Evolutionary conservation across 2,888 invertebrate genomes (phyloP), one percentile per base, ranked within the genome.

Genomic region (Andrena flavipes): DNA sequence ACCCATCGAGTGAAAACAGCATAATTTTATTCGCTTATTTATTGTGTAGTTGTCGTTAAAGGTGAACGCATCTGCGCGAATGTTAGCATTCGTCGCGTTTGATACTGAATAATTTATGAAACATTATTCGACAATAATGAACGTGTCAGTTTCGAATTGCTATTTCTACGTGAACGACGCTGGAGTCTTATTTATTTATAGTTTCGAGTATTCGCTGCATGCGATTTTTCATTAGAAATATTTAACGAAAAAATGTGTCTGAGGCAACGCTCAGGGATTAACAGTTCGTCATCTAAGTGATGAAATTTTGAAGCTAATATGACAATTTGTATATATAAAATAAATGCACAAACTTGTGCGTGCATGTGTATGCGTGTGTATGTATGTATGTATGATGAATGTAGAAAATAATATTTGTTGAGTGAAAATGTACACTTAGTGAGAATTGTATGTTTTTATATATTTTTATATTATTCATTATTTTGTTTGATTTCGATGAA

Each of bases 1-100:
- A 84, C 93, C 95, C 16, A 95, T 97, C 83, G 96, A 96, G 86
- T 96, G 71, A 88, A 49, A 10, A 10, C 76, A 75, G 69, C 20
- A 51, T 49, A 54, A 84, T 4, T 65, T 70, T 16, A 23, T 49
- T 49, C 0, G 49, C 30, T 68, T 72, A 82, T 83, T 83, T 79
- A 79, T 65, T 79, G 42, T 1, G 13, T 23, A 56, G n/a, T 65
- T 20, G 7, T 49, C 26, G 26, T 0, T n/a, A 49, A 5, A 33
- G 2, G 10, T 2, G 13, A 16, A 26, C 0, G 2, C 1, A n/a
- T 64, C 16, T 33, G 33, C 16, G 7, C n/a, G 48, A 59, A 20
- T 26, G 10, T 65, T 56, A 49, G 8, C 16, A 72, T 80, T 56
- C 10, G n/a, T 56, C 49, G 60, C 3, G 48, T 49, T 35, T 16